Evolutionary conservation across 2,888 invertebrate species (phyloP).

Genomic region (Axea sp.): DNA sequence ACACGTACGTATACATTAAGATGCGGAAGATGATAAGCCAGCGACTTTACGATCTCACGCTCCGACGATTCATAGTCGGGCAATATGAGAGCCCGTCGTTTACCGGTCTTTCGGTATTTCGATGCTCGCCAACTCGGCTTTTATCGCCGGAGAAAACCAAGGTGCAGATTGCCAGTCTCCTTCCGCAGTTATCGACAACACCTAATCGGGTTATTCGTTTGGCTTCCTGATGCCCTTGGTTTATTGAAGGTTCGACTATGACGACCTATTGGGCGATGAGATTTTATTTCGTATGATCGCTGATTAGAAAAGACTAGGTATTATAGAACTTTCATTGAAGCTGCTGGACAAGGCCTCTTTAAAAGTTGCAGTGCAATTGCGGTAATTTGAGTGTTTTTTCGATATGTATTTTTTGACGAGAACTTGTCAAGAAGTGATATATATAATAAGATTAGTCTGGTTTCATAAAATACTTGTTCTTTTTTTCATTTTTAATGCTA

Average conservation of each 20-base stretch:
- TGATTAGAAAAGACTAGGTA: too few relatives aligned
- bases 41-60: conserved; percentile 79
- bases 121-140: conserved; percentile 27
- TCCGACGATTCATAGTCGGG: conserved; percentile 77
- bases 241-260: not conserved
- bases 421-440: too few relatives aligned
- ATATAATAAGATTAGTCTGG: too few relatives aligned
- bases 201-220: conserved; percentile 3
- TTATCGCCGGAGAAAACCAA: conserved; percentile 20
- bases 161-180: conserved; percentile 10
- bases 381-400: too few relatives aligned
- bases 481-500: too few relatives aligned
- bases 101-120: conserved; percentile 70
- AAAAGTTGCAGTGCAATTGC: too few relatives aligned
- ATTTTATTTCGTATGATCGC: too few relatives aligned
- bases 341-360: too few relatives aligned
- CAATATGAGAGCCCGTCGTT: conserved; percentile 75
- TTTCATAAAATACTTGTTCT: too few relatives aligned
- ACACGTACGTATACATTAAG: conserved; percentile 75
- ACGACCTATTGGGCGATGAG: not conserved
- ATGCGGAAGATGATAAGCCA: conserved; percentile 77
- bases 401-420: too few relatives aligned
- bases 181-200: conserved; percentile 7
- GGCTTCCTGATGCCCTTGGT: not conserved
- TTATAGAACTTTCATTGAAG: too few relatives aligned